Percentiles rank a stretch among this genome's conserved stretches.
Conservation (phyloP, 2,888 invertebrate genomes). For the Netelia inedita region DNA sequence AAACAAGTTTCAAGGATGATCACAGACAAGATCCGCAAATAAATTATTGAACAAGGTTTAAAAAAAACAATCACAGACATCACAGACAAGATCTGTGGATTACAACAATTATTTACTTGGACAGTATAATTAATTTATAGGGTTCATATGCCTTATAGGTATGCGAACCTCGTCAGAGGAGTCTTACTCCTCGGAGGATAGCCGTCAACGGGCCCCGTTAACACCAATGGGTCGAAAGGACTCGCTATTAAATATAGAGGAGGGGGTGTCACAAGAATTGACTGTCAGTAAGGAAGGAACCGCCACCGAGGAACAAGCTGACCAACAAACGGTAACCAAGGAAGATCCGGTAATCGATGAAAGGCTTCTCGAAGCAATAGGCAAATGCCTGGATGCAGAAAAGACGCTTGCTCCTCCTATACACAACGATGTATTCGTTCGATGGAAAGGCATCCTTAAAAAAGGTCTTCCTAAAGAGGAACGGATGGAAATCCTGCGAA, state of each 20-base stretch:
- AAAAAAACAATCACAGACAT: no score
- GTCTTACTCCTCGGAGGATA: not conserved
- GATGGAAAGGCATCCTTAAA: conserved; percentile 54
- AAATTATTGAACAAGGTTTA: no score
- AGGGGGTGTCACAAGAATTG: no score
- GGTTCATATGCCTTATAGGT: conserved; percentile 5
- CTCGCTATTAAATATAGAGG: no score
- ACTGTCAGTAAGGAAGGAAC: no score
- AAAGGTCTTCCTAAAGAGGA: conserved; percentile 54
- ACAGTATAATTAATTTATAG: not conserved
- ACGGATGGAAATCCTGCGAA: no score
- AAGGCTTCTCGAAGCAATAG: conserved; percentile 53
- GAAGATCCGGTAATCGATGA: conserved; percentile 29
- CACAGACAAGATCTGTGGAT: no score
- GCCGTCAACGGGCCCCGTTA: conserved; percentile 1
- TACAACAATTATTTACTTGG: no score
- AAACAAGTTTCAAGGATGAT: no score
- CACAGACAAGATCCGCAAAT: no score
- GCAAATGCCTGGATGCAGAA: conserved; percentile 35
- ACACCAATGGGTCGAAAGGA: conserved; percentile 2
- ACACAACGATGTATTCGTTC: conserved; percentile 52
- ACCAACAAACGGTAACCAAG: not conserved
- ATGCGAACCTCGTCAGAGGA: not conserved
- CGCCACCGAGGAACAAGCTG: conserved; percentile 1
- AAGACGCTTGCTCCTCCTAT: conserved; percentile 41